Conservation (phyloP, 2,113 vertebrate species). For the Lethenteron camtschaticum region DNA sequence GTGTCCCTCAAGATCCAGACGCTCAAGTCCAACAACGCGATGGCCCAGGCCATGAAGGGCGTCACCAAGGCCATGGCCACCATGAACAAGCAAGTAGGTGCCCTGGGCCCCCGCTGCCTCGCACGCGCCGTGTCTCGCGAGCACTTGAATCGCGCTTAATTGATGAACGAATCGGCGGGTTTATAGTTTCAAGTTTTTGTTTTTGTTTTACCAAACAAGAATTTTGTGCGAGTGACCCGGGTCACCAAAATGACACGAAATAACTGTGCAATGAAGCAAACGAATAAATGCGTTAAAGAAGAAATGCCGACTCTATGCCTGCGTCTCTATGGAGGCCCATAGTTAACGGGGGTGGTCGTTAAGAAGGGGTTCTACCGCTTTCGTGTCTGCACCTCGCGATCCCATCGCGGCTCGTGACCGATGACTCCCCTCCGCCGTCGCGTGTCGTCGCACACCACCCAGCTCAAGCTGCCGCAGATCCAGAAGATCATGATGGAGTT, state of each 20-base stretch:
- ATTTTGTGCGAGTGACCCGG: not conserved
- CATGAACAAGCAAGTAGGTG: slow-evolving; percentile 66
- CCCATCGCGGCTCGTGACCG: not conserved
- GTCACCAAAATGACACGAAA: too few relatives aligned
- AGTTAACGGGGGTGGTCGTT: too few relatives aligned
- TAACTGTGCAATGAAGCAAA: too few relatives aligned
- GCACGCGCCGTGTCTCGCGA: too few relatives aligned
- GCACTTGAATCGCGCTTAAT: not conserved
- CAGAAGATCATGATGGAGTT: slow-evolving; percentile 98
- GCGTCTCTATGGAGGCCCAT: too few relatives aligned
- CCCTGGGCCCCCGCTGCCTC: not conserved
- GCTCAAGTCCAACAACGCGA: slow-evolving; percentile 81
- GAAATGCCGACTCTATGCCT: too few relatives aligned
- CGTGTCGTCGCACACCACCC: slow-evolving; percentile 3
- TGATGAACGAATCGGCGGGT: not conserved
- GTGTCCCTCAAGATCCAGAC: slow-evolving; percentile 92
- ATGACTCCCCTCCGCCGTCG: not conserved
- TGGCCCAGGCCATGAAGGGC: slow-evolving; percentile 86
- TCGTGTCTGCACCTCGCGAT: too few relatives aligned
- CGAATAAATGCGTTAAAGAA: too few relatives aligned
- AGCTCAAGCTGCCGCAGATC: slow-evolving; percentile 83
- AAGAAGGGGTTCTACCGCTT: not conserved
- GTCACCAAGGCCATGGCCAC: slow-evolving; percentile 92
- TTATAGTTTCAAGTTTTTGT: too few relatives aligned
- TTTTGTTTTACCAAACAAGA: too few relatives aligned